Evolutionary conservation across 35 echinoderm and acorn worm species (phyloP).

Genomic region (Heliocidaris erythrogramma): DNA sequence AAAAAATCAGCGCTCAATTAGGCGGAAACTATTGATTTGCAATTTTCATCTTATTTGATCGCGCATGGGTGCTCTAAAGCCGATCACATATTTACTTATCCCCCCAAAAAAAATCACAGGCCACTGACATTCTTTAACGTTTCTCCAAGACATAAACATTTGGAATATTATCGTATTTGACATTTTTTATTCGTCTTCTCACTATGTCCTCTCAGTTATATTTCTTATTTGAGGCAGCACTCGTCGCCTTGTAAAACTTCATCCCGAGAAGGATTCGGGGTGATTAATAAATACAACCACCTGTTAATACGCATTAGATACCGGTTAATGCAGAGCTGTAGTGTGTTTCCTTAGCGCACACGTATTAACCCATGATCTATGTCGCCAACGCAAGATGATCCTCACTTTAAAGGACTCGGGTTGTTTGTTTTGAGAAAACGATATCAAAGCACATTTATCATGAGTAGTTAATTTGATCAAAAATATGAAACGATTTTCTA

Average conservation of each 20-base stretch:
- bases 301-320: conserved; percentile 19
- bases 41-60: background rate
- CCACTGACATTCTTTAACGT: background rate
- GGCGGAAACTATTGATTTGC: conserved; percentile 37
- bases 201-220: background rate
- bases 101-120: background rate
- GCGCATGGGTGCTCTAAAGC: background rate
- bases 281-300: conserved; percentile 34
- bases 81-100: background rate
- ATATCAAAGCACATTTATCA: too few species aligned
- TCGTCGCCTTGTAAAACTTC: conserved; percentile 13
- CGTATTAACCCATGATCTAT: conserved; percentile 7
- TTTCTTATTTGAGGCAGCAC: background rate
- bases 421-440: background rate
- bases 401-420: background rate
- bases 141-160: background rate
- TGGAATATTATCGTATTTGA: background rate
- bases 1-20: background rate
- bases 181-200: background rate
- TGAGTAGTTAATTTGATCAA: too few species aligned
- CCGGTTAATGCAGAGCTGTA: conserved; percentile 16
- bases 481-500: too few species aligned
- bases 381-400: background rate
- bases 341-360: background rate
- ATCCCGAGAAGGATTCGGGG: background rate